These are phyloP conservation scores for Plagiodera versicolora DNA, from an alignment of 2,888 invertebrate genomes.

Conservation along the genomic window DNA sequence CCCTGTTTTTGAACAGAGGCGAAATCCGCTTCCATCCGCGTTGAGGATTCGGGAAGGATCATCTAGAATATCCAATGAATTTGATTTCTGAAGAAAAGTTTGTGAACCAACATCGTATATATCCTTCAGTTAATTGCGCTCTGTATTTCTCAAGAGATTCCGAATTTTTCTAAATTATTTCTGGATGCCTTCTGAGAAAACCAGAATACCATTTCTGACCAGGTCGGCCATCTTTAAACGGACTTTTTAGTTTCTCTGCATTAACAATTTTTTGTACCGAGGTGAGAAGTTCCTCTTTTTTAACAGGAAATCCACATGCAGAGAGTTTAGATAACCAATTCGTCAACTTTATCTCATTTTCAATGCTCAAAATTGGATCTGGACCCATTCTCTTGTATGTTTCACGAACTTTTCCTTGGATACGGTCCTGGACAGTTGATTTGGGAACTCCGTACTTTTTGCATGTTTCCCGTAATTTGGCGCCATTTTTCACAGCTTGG, in stretches of 20 bases:
- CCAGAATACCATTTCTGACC: not conserved
- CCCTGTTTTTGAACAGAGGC: constrained; percentile 35
- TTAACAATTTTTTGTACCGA: constrained; percentile 36
- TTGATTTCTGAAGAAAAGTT: constrained; percentile 1
- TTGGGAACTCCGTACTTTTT: constrained; percentile 5
- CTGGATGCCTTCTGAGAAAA: not conserved
- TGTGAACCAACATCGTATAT: not conserved
- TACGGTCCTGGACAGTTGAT: constrained; percentile 10
- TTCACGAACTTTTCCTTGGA: constrained; percentile 3
- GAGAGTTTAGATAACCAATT: constrained; percentile 35
- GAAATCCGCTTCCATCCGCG: constrained; percentile 45
- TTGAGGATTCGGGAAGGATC: constrained; percentile 41
- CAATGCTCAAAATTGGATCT: constrained; percentile 14
- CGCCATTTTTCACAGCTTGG: constrained; percentile 3
- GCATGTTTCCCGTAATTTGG: constrained; percentile 5
- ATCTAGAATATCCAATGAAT: constrained; percentile 18
- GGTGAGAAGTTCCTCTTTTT: constrained; percentile 37
- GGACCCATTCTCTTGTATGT: not conserved
- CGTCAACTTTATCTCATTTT: constrained; percentile 37
- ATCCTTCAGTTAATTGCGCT: not conserved
- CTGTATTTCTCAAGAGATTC: not conserved
- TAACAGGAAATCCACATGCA: constrained; percentile 43
- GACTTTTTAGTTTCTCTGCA: not conserved
- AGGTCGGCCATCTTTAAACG: not conserved
- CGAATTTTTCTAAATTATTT: not conserved